Conservation (phyloP, 53 echinoderm and acorn worm genomes). For the Pentamera pediparva region DNA sequence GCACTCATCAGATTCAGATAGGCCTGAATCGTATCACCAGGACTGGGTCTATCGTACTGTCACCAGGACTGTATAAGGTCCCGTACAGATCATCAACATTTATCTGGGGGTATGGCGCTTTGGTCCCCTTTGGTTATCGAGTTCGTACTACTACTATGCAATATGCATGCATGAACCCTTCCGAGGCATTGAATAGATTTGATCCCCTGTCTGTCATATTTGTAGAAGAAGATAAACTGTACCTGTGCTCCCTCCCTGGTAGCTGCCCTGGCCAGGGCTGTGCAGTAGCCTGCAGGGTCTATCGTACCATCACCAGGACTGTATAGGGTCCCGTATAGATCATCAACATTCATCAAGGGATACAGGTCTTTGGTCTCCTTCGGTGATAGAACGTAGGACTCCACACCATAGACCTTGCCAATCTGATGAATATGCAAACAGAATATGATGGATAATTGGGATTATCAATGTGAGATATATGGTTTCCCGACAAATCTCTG, state of each 20-base stretch:
- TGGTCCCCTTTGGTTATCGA: constrained; percentile 71
- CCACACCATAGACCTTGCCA: constrained; percentile 80
- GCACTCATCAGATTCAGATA: too few species aligned
- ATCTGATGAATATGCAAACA: constrained; percentile 39
- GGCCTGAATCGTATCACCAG: too few species aligned
- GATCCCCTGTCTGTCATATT: too few species aligned
- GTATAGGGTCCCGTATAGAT: constrained; percentile 84
- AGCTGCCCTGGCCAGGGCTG: constrained; percentile 73
- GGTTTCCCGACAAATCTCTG: too few species aligned
- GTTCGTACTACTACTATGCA: too few species aligned
- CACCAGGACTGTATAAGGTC: constrained; percentile 73
- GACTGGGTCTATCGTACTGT: constrained; percentile 91
- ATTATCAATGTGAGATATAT: background rate
- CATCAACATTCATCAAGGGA: constrained; percentile 75
- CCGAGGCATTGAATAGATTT: too few species aligned
- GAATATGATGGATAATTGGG: background rate
- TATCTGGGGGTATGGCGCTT: constrained; percentile 71
- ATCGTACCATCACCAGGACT: constrained; percentile 79
- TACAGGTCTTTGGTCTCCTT: constrained; percentile 73
- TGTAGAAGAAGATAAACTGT: background rate
- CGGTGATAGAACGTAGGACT: constrained; percentile 71
- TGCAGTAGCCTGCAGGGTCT: constrained; percentile 91
- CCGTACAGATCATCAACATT: constrained; percentile 81
- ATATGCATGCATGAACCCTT: too few species aligned
- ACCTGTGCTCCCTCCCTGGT: constrained; percentile 82